Percentiles rank a stretch among this genome's conserved stretches.
Conservation (phyloP, 53 echinoderm and acorn worm species). For the Stichopus horrens region DNA sequence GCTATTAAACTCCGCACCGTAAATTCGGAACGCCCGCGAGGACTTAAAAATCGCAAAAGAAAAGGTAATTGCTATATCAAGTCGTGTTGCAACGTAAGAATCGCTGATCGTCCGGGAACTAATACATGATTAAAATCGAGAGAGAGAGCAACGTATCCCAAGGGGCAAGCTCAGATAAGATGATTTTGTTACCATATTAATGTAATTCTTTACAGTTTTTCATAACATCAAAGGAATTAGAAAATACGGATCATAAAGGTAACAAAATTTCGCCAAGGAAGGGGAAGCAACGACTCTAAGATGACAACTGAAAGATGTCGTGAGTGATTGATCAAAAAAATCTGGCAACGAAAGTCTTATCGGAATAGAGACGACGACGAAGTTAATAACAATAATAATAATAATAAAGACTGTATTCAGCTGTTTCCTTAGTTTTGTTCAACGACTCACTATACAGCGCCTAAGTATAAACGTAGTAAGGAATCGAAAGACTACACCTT, state of each 20-base stretch:
- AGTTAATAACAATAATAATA: background rate
- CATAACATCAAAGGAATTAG: conserved; percentile 47
- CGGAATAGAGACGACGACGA: background rate
- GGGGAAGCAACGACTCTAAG: conserved; percentile 20
- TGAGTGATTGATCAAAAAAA: conserved; percentile 24
- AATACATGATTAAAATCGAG: conserved; percentile 45
- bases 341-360: background rate
- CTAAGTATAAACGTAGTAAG: no score
- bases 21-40: conserved; percentile 46
- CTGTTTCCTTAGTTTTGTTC: no score
- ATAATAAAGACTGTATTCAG: no score
- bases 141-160: conserved; percentile 40
- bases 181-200: conserved; percentile 48
- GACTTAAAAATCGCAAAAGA: conserved; percentile 46
- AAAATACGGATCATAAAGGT: conserved; percentile 41
- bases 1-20: conserved; percentile 48
- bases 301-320: conserved; percentile 28
- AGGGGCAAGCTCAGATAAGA: conserved; percentile 39
- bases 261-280: conserved; percentile 39
- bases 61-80: conserved; percentile 44
- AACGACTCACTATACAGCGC: no score
- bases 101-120: conserved; percentile 31
- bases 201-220: conserved; percentile 44
- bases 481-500: no score
- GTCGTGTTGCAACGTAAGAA: conserved; percentile 6